Base-by-base conservation (phyloP, 2,888 invertebrate species). In the Embidobia sp. region DNA sequence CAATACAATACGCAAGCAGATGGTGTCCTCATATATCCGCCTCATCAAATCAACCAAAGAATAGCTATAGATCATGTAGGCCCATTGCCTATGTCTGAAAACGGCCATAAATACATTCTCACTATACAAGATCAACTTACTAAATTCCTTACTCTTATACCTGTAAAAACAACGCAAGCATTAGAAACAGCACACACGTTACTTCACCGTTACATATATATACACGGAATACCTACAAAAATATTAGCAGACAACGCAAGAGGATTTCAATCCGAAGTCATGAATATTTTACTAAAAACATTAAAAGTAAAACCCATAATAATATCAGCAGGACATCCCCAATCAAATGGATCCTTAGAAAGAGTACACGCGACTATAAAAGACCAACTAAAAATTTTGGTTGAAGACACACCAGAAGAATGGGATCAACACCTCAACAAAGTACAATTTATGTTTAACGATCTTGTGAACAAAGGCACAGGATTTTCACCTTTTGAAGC, bases 291-390 rank as follows among this genome's bases (percentile, higher is more conserved):
- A n/a, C 10, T 48, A 3, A 48, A 48, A 48, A 6, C 48, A 8
- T 16, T 16, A 31, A 48, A 48, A 8, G 3, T 31, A 16, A 7
- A 11, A n/a, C 29, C 48, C 13, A 31, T 48, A 4, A 27, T 31
- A 1, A 48, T 48, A 16, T 48, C 16, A 48, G 48, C 48, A 5
- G 29, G 48, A 11, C 48, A 48, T 26, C 48, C 48, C 5, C 16
- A 48, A 16, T 29, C 29, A 1, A 48, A 48, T 29, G 48, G 16
- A 1, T 29, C 29, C 6, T 11, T 48, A 6, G 48, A 48, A 11
- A 29, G 48, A 11, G 29, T 29, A 29, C 48, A 48, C n/a, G 48
- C 31, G 2, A 48, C 48, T n/a, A 31, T 48, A 15, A 26, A 48
- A 16, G 16, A 7, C 16, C 15, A 40, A 7, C 16, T 40, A 8